phyloP scores from a whole-genome alignment of 2,888 invertebrate genomes.

The Cerastoderma edule region DNA sequence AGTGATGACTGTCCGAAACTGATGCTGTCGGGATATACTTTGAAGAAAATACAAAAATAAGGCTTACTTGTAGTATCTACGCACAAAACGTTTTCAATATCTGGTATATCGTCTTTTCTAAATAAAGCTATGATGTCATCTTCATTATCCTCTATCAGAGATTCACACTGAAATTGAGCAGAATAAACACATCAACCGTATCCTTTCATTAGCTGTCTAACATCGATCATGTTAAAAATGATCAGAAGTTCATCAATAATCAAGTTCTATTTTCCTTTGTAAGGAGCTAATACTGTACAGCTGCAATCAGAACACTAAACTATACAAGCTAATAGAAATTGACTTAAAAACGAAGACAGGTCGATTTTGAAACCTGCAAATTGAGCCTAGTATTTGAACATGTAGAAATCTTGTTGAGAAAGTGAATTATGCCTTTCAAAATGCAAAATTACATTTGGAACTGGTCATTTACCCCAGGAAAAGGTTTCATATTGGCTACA shows the following conservation, averaged over 20 bases:
- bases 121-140: constrained; percentile 74
- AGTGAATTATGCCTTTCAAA: too few relatives aligned
- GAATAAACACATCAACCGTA: not conserved
- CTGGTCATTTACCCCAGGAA: too few relatives aligned
- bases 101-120: constrained; percentile 51
- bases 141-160: constrained; percentile 75
- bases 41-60: not conserved
- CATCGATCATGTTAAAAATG: not conserved
- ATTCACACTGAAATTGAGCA: constrained; percentile 70
- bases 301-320: too few relatives aligned
- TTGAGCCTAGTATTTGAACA: too few relatives aligned
- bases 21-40: not conserved
- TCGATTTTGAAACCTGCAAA: too few relatives aligned
- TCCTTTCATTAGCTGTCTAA: not conserved
- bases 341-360: too few relatives aligned
- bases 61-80: constrained; percentile 23
- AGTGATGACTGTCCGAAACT: too few relatives aligned
- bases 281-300: too few relatives aligned
- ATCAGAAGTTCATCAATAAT: not conserved
- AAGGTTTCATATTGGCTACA: too few relatives aligned
- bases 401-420: too few relatives aligned
- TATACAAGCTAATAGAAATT: too few relatives aligned
- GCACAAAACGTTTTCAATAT: constrained; percentile 31
- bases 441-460: too few relatives aligned
- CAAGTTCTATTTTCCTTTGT: not conserved